Evolutionary conservation across 2,113 vertebrate species (phyloP).

Genomic region (Hirundichthys speculiger): DNA sequence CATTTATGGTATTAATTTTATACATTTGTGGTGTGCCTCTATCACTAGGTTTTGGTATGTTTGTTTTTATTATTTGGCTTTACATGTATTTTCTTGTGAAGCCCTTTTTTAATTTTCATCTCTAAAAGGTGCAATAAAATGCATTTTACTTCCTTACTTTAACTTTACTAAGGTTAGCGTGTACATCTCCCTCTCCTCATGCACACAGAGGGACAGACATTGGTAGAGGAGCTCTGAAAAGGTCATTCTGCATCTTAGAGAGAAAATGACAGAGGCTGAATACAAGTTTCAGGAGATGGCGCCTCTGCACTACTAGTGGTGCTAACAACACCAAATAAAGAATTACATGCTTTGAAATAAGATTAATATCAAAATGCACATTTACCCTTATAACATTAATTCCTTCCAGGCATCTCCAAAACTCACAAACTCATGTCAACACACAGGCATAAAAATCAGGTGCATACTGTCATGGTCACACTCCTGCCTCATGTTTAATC

Average conservation of each 20-base stretch:
- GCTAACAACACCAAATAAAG: neutral
- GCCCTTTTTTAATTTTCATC: too few relatives aligned
- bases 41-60: too few relatives aligned
- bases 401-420: neutral
- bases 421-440: neutral
- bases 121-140: too few relatives aligned
- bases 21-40: too few relatives aligned
- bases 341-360: conserved; percentile 1
- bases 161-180: conserved; percentile 6
- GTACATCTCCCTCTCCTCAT: neutral
- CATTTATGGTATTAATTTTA: too few relatives aligned
- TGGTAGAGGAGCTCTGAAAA: neutral
- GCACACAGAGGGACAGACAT: neutral
- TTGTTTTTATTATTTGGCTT: too few relatives aligned
- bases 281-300: neutral
- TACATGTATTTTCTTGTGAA: too few relatives aligned
- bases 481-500: conserved; percentile 11
- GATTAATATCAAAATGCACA: neutral
- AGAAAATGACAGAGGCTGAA: too few relatives aligned
- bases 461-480: conserved; percentile 50
- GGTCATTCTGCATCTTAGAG: neutral
- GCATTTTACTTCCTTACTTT: too few relatives aligned
- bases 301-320: neutral
- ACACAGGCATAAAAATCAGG: neutral
- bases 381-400: neutral